Conservation (phyloP, 2,797 vertebrate genomes). For the Poeciliopsis turneri region DNA sequence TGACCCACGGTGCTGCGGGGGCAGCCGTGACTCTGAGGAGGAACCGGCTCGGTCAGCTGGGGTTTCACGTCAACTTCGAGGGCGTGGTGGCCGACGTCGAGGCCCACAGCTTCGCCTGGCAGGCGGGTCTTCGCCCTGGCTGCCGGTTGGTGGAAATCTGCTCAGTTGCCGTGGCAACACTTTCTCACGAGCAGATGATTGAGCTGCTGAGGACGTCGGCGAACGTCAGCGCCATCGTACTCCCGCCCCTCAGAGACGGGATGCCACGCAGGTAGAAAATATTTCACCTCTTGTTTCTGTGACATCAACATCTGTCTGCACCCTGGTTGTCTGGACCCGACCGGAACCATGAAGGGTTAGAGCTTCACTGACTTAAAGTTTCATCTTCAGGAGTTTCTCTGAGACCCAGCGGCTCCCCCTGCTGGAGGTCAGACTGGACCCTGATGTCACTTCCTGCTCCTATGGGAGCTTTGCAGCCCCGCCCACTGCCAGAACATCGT, state of each 20-base stretch:
- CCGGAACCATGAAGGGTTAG: background rate
- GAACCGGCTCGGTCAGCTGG: constrained; percentile 9
- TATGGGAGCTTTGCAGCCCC: background rate
- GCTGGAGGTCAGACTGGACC: constrained; percentile 5
- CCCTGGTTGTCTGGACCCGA: background rate
- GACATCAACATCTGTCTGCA: background rate
- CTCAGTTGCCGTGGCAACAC: background rate
- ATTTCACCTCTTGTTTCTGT: background rate
- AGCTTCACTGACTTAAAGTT: background rate
- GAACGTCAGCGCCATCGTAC: background rate
- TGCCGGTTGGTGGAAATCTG: constrained; percentile 32
- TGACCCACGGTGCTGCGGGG: constrained; percentile 6
- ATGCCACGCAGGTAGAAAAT: constrained; percentile 14
- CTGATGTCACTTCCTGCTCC: constrained; percentile 7
- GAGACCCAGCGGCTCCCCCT: constrained; percentile 1
- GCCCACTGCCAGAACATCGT: background rate
- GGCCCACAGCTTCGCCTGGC: constrained; percentile 5
- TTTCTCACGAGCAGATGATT: constrained; percentile 14
- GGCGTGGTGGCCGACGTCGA: constrained; percentile 20
- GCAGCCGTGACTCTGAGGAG: constrained; percentile 16
- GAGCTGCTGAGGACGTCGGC: constrained; percentile 23
- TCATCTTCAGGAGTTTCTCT: constrained; percentile 14
- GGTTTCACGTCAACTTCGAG: constrained; percentile 22
- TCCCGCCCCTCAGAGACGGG: constrained; percentile 15
- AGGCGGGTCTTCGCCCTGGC: constrained; percentile 23